Conservation (phyloP, 2,113 vertebrate genomes). For the Hemiprocne comata region DNA sequence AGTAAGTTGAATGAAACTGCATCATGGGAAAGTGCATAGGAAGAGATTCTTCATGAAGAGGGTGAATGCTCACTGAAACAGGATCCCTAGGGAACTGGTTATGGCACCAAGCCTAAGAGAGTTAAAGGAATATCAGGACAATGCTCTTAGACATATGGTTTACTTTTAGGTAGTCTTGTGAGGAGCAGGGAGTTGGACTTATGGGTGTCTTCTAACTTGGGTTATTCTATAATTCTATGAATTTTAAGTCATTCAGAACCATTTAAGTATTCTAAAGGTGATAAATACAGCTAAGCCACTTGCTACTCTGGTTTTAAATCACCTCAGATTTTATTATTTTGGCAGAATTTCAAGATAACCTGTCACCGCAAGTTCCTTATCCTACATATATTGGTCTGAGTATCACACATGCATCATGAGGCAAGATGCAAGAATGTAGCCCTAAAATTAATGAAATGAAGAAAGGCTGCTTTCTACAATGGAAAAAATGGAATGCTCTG, state of each 20-base stretch:
- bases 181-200: too few relatives aligned
- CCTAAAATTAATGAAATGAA: neutral
- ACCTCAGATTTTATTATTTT: neutral
- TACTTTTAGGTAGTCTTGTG: too few relatives aligned
- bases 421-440: neutral
- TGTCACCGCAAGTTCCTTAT: neutral
- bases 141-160: too few relatives aligned
- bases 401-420: neutral
- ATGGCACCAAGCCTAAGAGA: too few relatives aligned
- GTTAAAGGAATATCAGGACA: fast-evolving
- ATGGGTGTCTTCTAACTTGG: too few relatives aligned
- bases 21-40: neutral
- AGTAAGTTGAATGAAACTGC: neutral
- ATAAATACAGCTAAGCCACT: neutral
- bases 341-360: neutral
- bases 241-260: neutral
- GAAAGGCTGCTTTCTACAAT: neutral
- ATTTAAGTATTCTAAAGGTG: neutral
- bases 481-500: neutral
- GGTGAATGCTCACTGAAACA: neutral
- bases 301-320: neutral
- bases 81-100: too few relatives aligned
- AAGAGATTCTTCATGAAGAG: neutral
- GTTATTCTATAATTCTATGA: neutral
- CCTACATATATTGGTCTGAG: neutral